A percentile compares a stretch with the other conserved stretches of the same genome.
These are phyloP conservation scores for Phytoseiulus persimilis DNA, from an alignment of 2,888 invertebrate genomes.

Conservation along the genomic window DNA sequence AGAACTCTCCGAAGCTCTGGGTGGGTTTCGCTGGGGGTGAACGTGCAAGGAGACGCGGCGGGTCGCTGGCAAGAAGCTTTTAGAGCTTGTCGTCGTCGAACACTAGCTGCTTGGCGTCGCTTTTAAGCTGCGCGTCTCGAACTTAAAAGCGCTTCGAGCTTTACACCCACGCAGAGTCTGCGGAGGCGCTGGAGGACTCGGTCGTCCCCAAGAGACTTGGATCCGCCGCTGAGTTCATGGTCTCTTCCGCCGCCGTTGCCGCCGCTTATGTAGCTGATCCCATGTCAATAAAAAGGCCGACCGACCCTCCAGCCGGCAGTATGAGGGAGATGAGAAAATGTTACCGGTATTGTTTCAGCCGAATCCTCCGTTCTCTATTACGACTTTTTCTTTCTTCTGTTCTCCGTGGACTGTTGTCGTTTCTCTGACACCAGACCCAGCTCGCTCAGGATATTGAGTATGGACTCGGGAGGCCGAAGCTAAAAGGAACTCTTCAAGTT, in stretches of 20 bases:
- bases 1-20: no score
- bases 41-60: background rate
- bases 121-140: background rate
- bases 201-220: background rate
- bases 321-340: background rate
- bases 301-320: background rate
- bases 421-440: background rate
- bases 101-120: background rate
- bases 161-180: background rate
- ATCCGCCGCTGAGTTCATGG: background rate
- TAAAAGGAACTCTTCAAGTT: no score
- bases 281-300: background rate
- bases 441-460: no score
- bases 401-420: background rate
- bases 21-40: background rate
- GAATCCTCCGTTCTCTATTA: background rate
- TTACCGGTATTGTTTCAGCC: background rate
- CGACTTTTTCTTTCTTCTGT: background rate
- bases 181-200: background rate
- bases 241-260: background rate
- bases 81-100: conserved; percentile 5
- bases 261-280: background rate
- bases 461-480: no score
- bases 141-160: background rate
- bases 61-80: background rate